Percentiles rank a stretch among this genome's conserved stretches.
Evolutionary conservation across 2,113 vertebrate species (phyloP).

Genomic region (Jaculus jaculus): DNA sequence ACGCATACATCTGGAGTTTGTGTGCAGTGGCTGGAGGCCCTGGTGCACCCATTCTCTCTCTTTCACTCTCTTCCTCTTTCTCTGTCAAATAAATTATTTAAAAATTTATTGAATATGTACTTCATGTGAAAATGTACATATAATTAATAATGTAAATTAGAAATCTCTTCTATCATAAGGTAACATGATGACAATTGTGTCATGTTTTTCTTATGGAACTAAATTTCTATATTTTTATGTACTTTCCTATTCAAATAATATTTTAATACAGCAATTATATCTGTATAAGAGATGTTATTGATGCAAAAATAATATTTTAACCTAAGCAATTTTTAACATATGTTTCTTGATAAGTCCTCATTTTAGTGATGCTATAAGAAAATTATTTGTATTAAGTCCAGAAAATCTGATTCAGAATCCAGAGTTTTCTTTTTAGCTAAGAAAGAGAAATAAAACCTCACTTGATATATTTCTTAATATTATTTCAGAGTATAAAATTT

Average conservation of each 20-base stretch:
- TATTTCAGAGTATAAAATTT: background rate
- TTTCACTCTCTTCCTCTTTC: too few relatives aligned
- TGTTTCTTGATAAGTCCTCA: background rate
- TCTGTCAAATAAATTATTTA: too few relatives aligned
- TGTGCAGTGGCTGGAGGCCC: too few relatives aligned
- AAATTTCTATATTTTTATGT: background rate
- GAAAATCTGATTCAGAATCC: background rate
- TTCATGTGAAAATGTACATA: background rate
- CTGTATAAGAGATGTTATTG: background rate
- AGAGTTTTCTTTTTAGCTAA: background rate
- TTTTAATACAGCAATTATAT: background rate
- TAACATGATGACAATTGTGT: background rate
- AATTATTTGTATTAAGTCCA: background rate
- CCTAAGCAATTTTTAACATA: background rate
- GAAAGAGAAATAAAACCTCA: background rate
- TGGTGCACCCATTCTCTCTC: too few relatives aligned
- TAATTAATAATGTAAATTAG: background rate
- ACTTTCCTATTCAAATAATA: background rate
- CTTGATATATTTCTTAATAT: background rate
- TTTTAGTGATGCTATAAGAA: too few relatives aligned
- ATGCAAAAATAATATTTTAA: background rate
- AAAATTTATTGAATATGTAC: background rate
- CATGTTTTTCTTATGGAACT: background rate
- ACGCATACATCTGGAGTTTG: too few relatives aligned
- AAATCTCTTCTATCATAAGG: background rate